phyloP scores from a whole-genome alignment of 23 tunicate species.

The Clavelina lepadiformis region DNA sequence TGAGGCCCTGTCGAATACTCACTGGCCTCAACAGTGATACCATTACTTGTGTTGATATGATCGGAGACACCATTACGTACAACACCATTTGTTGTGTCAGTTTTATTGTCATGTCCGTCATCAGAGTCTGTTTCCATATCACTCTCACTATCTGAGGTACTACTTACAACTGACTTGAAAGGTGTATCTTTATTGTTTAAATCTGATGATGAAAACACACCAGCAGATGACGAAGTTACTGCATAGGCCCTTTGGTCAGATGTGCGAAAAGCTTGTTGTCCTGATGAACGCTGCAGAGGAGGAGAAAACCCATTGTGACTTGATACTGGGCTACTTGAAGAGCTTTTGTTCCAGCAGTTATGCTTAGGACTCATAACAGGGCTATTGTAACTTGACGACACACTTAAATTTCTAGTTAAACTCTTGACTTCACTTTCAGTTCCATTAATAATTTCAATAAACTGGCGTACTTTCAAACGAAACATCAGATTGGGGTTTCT shows the following conservation, averaged over 20 bases:
- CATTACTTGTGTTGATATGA: background rate
- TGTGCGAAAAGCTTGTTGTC: constrained; percentile 2
- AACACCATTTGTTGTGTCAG: constrained; percentile 24
- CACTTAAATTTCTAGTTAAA: constrained; percentile 21
- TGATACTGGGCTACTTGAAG: constrained; percentile 72
- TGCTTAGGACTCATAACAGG: constrained; percentile 66
- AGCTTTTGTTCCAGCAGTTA: constrained; percentile 44
- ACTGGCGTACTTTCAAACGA: constrained; percentile 80
- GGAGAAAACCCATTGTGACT: constrained; percentile 90
- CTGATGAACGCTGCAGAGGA: constrained; percentile 13
- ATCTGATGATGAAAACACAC: background rate
- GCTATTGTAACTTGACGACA: constrained; percentile 41
- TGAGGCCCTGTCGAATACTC: constrained; percentile 1
- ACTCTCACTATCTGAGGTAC: constrained; percentile 46
- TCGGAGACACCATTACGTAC: constrained; percentile 21
- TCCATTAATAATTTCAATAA: constrained; percentile 87
- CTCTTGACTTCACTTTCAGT: constrained; percentile 75
- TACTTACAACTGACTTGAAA: constrained; percentile 4
- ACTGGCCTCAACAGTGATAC: background rate
- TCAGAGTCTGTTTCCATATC: constrained; percentile 85
- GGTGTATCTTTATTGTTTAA: background rate
- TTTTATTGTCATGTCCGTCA: constrained; percentile 10
- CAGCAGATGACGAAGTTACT: background rate
- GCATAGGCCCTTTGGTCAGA: constrained; percentile 19
- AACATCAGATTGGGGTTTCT: constrained; percentile 73